These are phyloP conservation scores for Leucania comma DNA, from an alignment of 2,888 invertebrate species.

Conservation along the genomic window DNA sequence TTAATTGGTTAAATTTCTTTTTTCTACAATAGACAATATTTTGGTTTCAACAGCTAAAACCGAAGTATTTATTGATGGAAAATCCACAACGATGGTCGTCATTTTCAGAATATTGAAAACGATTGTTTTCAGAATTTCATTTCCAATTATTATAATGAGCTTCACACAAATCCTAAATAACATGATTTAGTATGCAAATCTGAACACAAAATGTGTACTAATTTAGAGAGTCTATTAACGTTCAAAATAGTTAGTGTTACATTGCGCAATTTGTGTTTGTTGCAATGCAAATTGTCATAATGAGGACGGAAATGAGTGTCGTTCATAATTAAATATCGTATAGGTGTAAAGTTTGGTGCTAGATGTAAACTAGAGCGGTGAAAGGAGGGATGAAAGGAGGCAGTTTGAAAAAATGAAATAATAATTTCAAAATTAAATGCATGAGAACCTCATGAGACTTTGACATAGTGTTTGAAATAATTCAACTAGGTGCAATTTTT, in stretches of 20 bases:
- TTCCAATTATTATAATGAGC: conserved; percentile 44
- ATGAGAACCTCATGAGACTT: background rate
- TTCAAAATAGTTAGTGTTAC: conserved; percentile 67
- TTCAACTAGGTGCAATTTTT: background rate
- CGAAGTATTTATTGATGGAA: background rate
- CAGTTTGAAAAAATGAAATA: background rate
- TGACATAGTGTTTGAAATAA: background rate
- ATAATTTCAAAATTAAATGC: background rate
- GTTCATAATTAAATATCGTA: conserved; percentile 74
- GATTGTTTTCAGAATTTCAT: conserved; percentile 39
- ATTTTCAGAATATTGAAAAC: conserved; percentile 37
- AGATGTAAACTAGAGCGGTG: conserved; percentile 17
- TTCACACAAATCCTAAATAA: conserved; percentile 50
- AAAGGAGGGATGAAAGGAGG: background rate
- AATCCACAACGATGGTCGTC: background rate
- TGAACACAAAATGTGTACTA: conserved; percentile 49
- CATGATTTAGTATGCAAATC: conserved; percentile 56
- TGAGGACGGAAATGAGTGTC: conserved; percentile 72
- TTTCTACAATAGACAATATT: background rate
- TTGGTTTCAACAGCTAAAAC: background rate
- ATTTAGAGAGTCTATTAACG: conserved; percentile 54
- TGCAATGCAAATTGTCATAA: conserved; percentile 80
- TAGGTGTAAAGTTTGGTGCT: conserved; percentile 28
- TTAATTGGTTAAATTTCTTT: background rate
- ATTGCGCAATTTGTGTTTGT: conserved; percentile 71